A percentile compares a stretch with the other conserved stretches of the same genome.
Conservation (phyloP, 2,797 vertebrate genomes). For the Poecilia velifera region DNA sequence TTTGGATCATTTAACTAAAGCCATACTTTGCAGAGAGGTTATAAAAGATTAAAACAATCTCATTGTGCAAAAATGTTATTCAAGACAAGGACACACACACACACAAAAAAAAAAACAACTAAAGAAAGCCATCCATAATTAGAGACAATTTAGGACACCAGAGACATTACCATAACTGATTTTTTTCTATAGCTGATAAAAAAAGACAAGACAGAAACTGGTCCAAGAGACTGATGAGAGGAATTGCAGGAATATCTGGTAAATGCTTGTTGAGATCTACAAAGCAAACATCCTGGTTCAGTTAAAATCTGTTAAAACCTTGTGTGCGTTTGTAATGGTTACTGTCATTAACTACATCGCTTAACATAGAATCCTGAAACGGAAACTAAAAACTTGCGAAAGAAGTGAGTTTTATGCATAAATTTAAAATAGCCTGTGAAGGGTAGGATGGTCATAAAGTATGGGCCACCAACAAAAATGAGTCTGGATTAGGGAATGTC, state of each 20-base stretch:
- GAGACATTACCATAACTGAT: background rate
- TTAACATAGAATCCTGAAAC: too few species aligned
- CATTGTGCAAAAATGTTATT: background rate
- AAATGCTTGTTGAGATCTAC: background rate
- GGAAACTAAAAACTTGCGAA: background rate
- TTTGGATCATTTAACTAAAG: background rate
- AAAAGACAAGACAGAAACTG: background rate
- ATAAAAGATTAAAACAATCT: background rate
- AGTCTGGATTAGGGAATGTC: background rate
- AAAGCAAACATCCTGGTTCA: background rate
- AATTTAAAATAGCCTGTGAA: background rate
- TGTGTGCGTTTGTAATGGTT: background rate
- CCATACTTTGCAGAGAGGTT: background rate
- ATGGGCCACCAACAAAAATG: background rate
- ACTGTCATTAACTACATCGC: too few species aligned
- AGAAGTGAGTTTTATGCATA: background rate
- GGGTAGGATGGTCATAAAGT: background rate
- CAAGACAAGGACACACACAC: background rate
- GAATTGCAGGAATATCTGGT: background rate
- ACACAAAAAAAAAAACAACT: background rate
- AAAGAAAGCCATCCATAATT: background rate
- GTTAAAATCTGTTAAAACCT: background rate
- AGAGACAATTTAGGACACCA: background rate
- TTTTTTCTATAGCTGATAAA: background rate
- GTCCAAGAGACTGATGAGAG: background rate